These are phyloP conservation scores for Nephila pilipes DNA, from an alignment of 1,140 invertebrate species.

Conservation along the genomic window DNA sequence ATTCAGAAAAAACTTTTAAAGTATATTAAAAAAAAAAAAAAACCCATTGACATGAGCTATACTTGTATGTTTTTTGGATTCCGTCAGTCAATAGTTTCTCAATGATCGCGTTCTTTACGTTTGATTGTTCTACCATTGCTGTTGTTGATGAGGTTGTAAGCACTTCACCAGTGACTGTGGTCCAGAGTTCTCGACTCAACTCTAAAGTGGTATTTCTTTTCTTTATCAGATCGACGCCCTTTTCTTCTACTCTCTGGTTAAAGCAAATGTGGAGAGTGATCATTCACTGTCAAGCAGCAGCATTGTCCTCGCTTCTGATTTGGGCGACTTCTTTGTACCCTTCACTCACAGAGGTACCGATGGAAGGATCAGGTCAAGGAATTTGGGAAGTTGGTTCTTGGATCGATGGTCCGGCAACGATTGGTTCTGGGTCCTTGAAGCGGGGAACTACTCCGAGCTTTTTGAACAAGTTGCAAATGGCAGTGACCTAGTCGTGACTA, in stretches of 20 bases:
- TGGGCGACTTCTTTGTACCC: slow-evolving; percentile 57
- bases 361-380: slow-evolving; percentile 2
- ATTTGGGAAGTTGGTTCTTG: slow-evolving; percentile 5
- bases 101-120: too few relatives aligned
- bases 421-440: slow-evolving; percentile 64
- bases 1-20: too few relatives aligned
- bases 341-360: slow-evolving; percentile 67
- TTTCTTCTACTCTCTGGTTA: slow-evolving; percentile 77
- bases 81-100: too few relatives aligned
- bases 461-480: slow-evolving; percentile 17
- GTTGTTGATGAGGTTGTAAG: neutral
- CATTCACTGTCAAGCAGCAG: slow-evolving; percentile 70
- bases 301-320: slow-evolving; percentile 71
- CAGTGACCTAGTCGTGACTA: slow-evolving; percentile 57
- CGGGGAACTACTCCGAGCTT: slow-evolving; percentile 54
- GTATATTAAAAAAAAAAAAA: too few relatives aligned
- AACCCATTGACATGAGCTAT: too few relatives aligned
- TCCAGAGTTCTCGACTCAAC: neutral
- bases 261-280: slow-evolving; percentile 77
- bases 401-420: slow-evolving; percentile 61
- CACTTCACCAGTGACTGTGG: neutral
- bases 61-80: too few relatives aligned
- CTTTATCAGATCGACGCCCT: slow-evolving; percentile 71
- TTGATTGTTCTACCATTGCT: neutral
- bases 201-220: slow-evolving; percentile 22